These are phyloP conservation scores for Hemithea aestivaria DNA, from an alignment of 2,888 invertebrate genomes.

Conservation along the genomic window DNA sequence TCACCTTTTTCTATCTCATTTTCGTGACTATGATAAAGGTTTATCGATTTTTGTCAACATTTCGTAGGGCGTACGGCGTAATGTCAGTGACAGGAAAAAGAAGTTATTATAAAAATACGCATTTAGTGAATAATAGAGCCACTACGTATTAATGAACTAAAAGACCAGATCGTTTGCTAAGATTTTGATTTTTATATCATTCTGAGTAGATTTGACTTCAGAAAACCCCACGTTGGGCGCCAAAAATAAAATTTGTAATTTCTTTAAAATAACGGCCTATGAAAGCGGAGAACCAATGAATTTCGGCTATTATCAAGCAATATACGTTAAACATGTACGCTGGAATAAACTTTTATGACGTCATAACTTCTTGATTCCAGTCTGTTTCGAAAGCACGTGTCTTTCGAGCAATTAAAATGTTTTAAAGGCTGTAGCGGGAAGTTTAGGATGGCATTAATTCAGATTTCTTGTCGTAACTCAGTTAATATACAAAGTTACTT, in stretches of 20 bases:
- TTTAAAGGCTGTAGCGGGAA: constrained; percentile 11
- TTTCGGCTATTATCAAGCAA: constrained; percentile 11
- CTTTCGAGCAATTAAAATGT: constrained; percentile 16
- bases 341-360: constrained; percentile 19
- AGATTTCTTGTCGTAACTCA: constrained; percentile 10
- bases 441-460: constrained; percentile 11
- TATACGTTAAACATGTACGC: constrained; percentile 10
- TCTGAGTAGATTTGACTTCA: too few relatives aligned
- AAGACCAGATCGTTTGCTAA: too few relatives aligned
- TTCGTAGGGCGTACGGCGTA: too few relatives aligned
- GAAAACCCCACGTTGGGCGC: constrained; percentile 13
- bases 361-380: constrained; percentile 17
- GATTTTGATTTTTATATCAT: too few relatives aligned
- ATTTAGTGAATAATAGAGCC: too few relatives aligned
- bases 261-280: too few relatives aligned
- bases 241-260: constrained; percentile 3
- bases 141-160: too few relatives aligned
- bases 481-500: constrained; percentile 7
- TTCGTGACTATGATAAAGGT: too few relatives aligned
- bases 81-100: too few relatives aligned
- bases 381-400: constrained; percentile 17
- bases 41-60: background rate
- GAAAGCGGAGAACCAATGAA: background rate
- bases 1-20: background rate
- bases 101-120: too few relatives aligned